Percentiles rank a stretch among this genome's conserved stretches.
Evolutionary conservation across 2,113 vertebrate species (phyloP).

Genomic region (Pithys albifrons): DNA sequence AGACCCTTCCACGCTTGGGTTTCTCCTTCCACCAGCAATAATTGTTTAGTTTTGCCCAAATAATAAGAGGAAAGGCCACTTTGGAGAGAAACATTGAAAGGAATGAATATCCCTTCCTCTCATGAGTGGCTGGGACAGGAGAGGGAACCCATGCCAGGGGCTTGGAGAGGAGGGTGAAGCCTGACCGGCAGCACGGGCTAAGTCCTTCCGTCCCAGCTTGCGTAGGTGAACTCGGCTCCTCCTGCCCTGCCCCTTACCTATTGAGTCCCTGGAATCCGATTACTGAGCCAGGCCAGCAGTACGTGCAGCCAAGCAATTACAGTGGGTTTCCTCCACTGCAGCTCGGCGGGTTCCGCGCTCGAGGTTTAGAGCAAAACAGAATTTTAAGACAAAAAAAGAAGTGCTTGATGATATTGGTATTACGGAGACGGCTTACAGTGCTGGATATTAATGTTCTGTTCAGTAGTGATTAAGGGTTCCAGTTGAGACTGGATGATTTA

Average conservation of each 20-base stretch:
- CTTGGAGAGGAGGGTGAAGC: neutral
- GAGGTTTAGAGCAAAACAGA: neutral
- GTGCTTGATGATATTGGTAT: slow-evolving; percentile 33
- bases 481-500: neutral
- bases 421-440: neutral
- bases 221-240: slow-evolving; percentile 21
- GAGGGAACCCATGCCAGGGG: neutral
- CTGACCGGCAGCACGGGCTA: neutral
- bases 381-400: slow-evolving; percentile 17
- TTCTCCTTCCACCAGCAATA: neutral
- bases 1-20: neutral
- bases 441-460: slow-evolving; percentile 31
- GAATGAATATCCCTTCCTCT: neutral
- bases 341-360: neutral
- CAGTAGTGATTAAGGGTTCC: slow-evolving; percentile 21
- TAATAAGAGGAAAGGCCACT: neutral
- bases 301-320: slow-evolving; percentile 54
- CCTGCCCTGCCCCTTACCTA: slow-evolving; percentile 54
- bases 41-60: neutral
- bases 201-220: neutral
- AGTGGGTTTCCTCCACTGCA: slow-evolving; percentile 13
- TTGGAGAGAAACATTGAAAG: neutral
- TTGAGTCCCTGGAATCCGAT: slow-evolving; percentile 56
- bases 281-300: slow-evolving; percentile 50
- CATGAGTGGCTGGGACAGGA: neutral